Percentiles rank a stretch among this genome's conserved stretches.
Evolutionary conservation across 2,797 vertebrate species (phyloP).

Genomic region (Thaleichthys pacificus): DNA sequence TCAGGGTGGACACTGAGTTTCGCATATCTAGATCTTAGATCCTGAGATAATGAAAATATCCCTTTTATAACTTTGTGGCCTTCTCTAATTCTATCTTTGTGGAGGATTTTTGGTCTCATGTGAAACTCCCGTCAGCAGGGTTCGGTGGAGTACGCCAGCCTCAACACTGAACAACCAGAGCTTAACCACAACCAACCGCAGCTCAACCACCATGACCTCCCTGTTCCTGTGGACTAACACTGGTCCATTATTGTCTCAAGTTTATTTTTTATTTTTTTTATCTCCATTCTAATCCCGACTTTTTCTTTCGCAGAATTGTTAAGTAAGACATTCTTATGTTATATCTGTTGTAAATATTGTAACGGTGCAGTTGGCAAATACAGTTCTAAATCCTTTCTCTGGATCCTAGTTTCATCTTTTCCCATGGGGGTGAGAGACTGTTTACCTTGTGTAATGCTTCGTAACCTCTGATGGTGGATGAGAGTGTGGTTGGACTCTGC

Average conservation of each 20-base stretch:
- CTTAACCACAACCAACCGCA: slow-evolving; percentile 7
- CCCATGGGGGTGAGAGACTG: not conserved
- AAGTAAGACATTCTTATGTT: not conserved
- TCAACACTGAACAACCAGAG: slow-evolving; percentile 55
- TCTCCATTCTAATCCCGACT: not conserved
- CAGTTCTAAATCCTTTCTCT: not conserved
- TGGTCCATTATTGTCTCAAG: not conserved
- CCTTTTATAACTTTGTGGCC: too few species aligned
- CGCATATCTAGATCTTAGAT: too few species aligned
- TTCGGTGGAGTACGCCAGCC: slow-evolving; percentile 68
- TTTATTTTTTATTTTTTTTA: too few species aligned
- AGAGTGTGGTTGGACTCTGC: not conserved
- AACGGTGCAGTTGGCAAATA: not conserved
- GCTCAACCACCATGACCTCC: slow-evolving; percentile 49
- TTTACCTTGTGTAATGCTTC: not conserved
- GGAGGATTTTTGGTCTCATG: not conserved
- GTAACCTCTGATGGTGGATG: not conserved
- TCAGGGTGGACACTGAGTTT: too few species aligned
- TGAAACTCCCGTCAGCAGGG: slow-evolving; percentile 50
- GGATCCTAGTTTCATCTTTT: not conserved
- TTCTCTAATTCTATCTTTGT: not conserved
- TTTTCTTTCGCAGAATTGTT: too few species aligned
- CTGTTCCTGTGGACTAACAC: slow-evolving; percentile 58
- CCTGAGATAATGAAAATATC: too few species aligned
- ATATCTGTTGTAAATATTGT: not conserved